A percentile compares a stretch with the other conserved stretches of the same genome.
phyloP scores from a whole-genome alignment of 2,797 vertebrate species.

The Scolopax rusticola region DNA sequence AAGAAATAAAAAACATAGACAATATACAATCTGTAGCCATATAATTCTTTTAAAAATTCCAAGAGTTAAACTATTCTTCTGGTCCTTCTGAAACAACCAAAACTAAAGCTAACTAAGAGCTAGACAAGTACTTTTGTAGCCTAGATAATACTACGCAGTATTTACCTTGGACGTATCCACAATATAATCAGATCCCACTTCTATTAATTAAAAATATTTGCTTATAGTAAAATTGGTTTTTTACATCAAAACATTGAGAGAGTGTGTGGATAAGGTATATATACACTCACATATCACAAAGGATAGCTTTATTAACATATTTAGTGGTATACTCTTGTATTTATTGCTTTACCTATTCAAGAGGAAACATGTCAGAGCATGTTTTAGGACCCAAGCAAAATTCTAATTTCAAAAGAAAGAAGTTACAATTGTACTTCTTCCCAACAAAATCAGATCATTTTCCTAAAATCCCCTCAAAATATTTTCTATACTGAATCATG shows the following conservation, averaged over 20 bases:
- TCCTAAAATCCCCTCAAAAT: background rate
- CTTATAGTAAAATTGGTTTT: background rate
- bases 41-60: background rate
- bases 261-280: background rate
- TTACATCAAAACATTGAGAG: background rate
- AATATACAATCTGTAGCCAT: background rate
- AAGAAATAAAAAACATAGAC: background rate
- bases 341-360: background rate
- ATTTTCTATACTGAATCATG: background rate
- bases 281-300: background rate
- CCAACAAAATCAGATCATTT: background rate
- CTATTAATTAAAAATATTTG: background rate
- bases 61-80: background rate
- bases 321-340: background rate
- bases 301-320: background rate
- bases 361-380: background rate
- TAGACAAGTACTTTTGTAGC: background rate
- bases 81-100: background rate
- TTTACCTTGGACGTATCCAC: background rate
- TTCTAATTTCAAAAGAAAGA: background rate
- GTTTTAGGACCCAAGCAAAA: background rate
- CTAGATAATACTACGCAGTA: background rate
- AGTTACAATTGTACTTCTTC: background rate
- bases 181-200: background rate
- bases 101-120: background rate